A percentile compares a stretch with the other conserved stretches of the same genome.
Conservation (phyloP, 2,113 vertebrate genomes). For the Dipodomys stephensi region DNA sequence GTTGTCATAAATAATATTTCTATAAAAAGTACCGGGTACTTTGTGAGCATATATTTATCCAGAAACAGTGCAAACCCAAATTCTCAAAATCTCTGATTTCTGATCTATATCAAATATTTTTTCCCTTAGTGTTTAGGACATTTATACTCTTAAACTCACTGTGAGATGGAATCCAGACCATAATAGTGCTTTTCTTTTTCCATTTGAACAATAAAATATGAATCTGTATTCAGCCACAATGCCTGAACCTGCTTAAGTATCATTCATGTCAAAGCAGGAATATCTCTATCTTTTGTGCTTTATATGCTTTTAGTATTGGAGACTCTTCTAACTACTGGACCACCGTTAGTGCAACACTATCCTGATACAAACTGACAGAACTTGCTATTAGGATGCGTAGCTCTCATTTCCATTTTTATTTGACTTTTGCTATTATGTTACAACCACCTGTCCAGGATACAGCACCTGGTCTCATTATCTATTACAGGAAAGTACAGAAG, state of each 20-base stretch:
- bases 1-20: constrained; percentile 25
- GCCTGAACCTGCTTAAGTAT: not conserved
- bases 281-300: not conserved
- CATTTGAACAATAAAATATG: constrained; percentile 24
- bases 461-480: constrained; percentile 51
- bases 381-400: not conserved
- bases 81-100: constrained; percentile 19
- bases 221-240: not conserved
- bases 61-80: not conserved
- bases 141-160: not conserved
- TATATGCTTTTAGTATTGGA: not conserved
- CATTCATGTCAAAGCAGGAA: not conserved
- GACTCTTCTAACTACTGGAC: not conserved
- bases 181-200: constrained; percentile 5
- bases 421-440: constrained; percentile 62
- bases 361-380: not conserved
- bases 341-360: not conserved
- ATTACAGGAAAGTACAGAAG: constrained; percentile 71
- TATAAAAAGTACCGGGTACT: not conserved
- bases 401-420: constrained; percentile 55
- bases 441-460: constrained; percentile 31
- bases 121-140: not conserved
- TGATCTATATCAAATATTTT: not conserved
- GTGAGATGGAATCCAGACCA: not conserved
- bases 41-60: not conserved